Percentiles rank a stretch among this genome's conserved stretches.
Conservation (phyloP, 2,888 invertebrate genomes). For the Tricholauxania praeusta region DNA sequence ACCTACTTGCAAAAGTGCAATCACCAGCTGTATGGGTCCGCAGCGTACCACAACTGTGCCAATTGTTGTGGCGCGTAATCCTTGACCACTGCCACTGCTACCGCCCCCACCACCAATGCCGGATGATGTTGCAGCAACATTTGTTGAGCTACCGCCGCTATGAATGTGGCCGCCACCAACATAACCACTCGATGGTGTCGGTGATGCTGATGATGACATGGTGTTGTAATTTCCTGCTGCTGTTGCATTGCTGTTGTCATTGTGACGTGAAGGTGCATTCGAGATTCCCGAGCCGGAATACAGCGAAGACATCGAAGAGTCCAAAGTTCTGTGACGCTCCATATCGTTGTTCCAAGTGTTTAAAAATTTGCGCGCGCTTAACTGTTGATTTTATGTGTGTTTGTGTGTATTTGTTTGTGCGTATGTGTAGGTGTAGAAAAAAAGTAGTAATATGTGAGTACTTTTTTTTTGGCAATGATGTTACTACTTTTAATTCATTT, state of each 20-base stretch:
- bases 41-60: constrained; percentile 92
- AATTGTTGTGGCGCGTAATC: constrained; percentile 80
- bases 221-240: constrained; percentile 60
- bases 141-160: constrained; percentile 30
- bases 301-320: constrained; percentile 66
- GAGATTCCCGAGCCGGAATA: constrained; percentile 61
- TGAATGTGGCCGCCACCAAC: constrained; percentile 22
- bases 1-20: constrained; percentile 87
- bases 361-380: not conserved
- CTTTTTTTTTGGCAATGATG: constrained; percentile 36
- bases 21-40: constrained; percentile 86
- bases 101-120: constrained; percentile 36
- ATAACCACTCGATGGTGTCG: constrained; percentile 58
- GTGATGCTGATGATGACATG: constrained; percentile 60
- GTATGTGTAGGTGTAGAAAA: constrained; percentile 27
- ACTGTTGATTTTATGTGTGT: constrained; percentile 10
- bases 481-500: constrained; percentile 26
- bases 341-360: constrained; percentile 40
- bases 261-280: constrained; percentile 50
- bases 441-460: not conserved
- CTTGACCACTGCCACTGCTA: constrained; percentile 37
- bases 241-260: constrained; percentile 51
- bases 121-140: constrained; percentile 2
- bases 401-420: constrained; percentile 33
- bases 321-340: constrained; percentile 62